Evolutionary conservation across 2,888 invertebrate species (phyloP).

Genomic region (Zonitis immaculata): DNA sequence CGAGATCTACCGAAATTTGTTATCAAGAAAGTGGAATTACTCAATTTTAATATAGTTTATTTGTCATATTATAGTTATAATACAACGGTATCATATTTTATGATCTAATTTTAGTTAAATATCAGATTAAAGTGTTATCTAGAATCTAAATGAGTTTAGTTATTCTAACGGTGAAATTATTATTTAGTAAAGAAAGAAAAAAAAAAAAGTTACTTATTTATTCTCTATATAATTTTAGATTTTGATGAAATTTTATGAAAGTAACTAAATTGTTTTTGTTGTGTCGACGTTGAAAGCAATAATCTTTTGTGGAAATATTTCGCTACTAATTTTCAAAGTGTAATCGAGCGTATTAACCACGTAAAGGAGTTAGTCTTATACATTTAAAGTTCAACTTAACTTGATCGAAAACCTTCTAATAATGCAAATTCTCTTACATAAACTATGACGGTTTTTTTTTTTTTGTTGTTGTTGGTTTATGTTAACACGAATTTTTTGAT

Average conservation of each 20-base stretch:
- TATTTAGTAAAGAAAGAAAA: no score
- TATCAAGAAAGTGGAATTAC: not conserved
- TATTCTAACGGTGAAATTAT: no score
- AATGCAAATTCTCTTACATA: constrained; percentile 4
- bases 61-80: no score
- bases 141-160: constrained; percentile 8
- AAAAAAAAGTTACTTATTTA: no score
- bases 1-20: not conserved
- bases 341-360: constrained; percentile 29
- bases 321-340: constrained; percentile 27
- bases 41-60: no score
- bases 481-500: no score
- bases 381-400: constrained; percentile 18
- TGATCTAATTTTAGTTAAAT: constrained; percentile 18
- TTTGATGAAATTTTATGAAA: no score
- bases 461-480: not conserved
- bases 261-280: no score
- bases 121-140: constrained; percentile 16
- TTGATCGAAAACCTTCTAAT: constrained; percentile 17
- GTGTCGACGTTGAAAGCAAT: constrained; percentile 27
- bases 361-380: constrained; percentile 24
- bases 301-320: constrained; percentile 30
- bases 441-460: not conserved
- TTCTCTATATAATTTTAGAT: no score
- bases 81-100: constrained; percentile 17